Evolutionary conservation across 2,888 invertebrate genomes (phyloP), one percentile per base, ranked within the genome.

Genomic region (Chorisops tibialis): DNA sequence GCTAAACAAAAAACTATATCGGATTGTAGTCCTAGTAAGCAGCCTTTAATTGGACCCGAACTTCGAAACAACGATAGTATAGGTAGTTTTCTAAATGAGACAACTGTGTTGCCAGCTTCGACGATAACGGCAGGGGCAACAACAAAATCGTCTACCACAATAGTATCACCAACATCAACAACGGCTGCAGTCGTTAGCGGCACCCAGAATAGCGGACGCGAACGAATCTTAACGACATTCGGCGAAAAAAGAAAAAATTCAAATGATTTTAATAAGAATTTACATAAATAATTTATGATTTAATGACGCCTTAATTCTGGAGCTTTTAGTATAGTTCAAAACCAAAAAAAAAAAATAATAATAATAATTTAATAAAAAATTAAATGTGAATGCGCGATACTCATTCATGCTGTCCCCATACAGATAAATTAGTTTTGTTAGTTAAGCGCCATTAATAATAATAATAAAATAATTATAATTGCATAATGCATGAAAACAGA

Each of bases 21-120:
- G 4, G 69, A 72, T 41, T 68, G 66, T 22, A 72, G 70, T 60
- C 70, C 74, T 63, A 74, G 73, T 60, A 74, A 74, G 48, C 73
- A 73, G 59, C 73, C 74, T 14, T 66, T 75, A 2, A 72, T 74
- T 49, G 63, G 68, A 30, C 61, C 70, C 1, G 70, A 72, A 19
- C 51, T 69, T 50, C 65, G 67, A 50, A 67, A 66, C 48, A 71
- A 70, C 64, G 69, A 71, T 14, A 71, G 70, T 54, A 67, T 70
- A 60, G 69, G 68, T 49, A 70, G 68, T 6, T 70, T 68, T 56
- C 68, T 71, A 5, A 70, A 66, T 51, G 70, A 72, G 63, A 62
- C 61, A n/a, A 6, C 11, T 3, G 19, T 50, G 3, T 19, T 43
- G 14, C 49, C 61, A 24, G 50, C 45, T 3, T 50, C 47, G 49